phyloP scores from a whole-genome alignment of 2,888 invertebrate genomes.

The Sisyra nigra region DNA sequence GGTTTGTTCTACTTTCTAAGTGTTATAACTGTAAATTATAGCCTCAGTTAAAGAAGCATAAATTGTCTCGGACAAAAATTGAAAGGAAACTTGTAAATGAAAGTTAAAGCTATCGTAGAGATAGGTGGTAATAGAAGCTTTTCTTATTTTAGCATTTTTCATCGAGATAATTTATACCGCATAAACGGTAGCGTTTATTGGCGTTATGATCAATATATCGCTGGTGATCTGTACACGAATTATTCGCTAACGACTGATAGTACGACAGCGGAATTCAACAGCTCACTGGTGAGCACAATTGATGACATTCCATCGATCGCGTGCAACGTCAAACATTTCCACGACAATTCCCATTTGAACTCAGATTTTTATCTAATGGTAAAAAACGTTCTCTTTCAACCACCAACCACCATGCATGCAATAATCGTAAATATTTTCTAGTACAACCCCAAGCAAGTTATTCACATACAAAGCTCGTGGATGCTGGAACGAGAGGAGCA shows the following conservation, averaged over 20 bases:
- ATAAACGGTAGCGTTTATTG: constrained; percentile 38
- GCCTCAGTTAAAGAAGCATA: too few species aligned
- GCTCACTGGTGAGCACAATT: constrained; percentile 38
- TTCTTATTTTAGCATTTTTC: constrained; percentile 29
- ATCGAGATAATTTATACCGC: constrained; percentile 30
- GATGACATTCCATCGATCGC: constrained; percentile 39
- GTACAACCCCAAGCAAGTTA: constrained; percentile 48
- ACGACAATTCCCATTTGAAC: constrained; percentile 31
- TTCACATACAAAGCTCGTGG: constrained; percentile 58
- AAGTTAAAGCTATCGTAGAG: too few species aligned
- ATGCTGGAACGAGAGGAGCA: constrained; percentile 34
- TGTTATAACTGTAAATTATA: too few species aligned
- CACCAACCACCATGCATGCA: background rate
- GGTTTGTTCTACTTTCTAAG: too few species aligned
- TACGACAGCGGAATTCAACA: constrained; percentile 31
- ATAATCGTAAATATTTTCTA: constrained; percentile 22
- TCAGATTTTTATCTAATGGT: constrained; percentile 34
- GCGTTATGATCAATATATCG: constrained; percentile 41
- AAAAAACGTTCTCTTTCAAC: constrained; percentile 15
- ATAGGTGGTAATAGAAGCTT: too few species aligned
- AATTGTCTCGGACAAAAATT: too few species aligned
- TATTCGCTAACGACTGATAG: constrained; percentile 26
- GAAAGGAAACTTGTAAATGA: too few species aligned
- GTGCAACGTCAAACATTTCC: constrained; percentile 35
- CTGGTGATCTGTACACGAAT: constrained; percentile 35